Base-by-base conservation (phyloP, 1,140 invertebrate species). In the Phthorimaea operculella region DNA sequence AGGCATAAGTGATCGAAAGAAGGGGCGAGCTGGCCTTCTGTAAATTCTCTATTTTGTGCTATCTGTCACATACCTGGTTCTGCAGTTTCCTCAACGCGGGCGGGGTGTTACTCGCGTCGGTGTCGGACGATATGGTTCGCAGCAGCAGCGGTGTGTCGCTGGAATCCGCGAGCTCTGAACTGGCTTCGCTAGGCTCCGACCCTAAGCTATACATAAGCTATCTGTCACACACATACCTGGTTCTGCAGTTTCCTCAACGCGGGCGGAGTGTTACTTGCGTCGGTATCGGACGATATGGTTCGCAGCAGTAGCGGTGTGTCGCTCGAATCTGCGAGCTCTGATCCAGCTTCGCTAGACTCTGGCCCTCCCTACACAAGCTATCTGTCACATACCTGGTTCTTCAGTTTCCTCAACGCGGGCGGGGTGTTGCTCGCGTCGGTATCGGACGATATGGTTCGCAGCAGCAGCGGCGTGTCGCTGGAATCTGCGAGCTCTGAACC, bases 271-370 rank as follows among this genome's bases (percentile, higher is more conserved):
- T 79, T 74, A 14, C 70, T 74, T 6, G 76, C 74, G 45, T 85
- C 83, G 0, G 81, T 85, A 64, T 86, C 85, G 0, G 82, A 81
- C 0, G 83, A 86, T 55, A 86, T 86, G 15, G 83, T 81, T 28
- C 85, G 57, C 34, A 87, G 63, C 34, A 87, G 48, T 12, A 84
- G 63, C 9, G 79, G 81, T 4, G 78, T 76, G 51, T 84, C 79
- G 39, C 69, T 73, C 0, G 78, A 79, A 49, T 84, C 79, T 0
- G 68, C 75, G 48, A 79, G 58, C 33, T 81, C 81, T 0, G 74
- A 64, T 14, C 68, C 70, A 11, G 68, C 64, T 49, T 84, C 81
- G 44, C 70, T 76, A 5, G 68, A 54, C 52, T 84, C n/a, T n/a
- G n/a, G n/a, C n/a, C n/a, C n/a, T n/a, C n/a, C n/a, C n/a, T n/a